phyloP scores from a whole-genome alignment of 2,113 vertebrate species.

The Sula dactylatra region DNA sequence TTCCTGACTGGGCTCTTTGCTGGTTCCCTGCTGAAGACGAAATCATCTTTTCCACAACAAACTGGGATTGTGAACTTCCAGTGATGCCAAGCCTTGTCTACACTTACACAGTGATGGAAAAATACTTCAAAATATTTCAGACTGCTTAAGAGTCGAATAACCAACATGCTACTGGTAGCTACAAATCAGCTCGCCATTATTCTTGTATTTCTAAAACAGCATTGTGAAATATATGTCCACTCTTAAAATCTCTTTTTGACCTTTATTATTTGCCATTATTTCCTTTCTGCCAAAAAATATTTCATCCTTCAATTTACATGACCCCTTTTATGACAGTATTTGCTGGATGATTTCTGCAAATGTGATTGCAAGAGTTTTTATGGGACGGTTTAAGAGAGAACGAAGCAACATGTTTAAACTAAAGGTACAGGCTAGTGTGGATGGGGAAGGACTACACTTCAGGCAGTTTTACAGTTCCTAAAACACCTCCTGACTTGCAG shows the following conservation, averaged over 20 bases:
- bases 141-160: background rate
- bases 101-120: background rate
- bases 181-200: background rate
- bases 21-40: background rate
- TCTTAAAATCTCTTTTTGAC: background rate
- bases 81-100: background rate
- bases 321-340: background rate
- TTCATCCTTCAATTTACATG: background rate
- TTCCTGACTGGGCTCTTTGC: too few relatives aligned
- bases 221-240: background rate
- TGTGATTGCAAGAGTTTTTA: background rate
- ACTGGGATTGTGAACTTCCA: background rate
- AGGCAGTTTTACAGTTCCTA: background rate
- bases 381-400: background rate
- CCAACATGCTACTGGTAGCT: background rate
- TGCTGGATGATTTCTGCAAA: background rate
- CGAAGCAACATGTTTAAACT: background rate
- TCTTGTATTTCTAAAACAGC: background rate
- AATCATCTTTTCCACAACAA: background rate
- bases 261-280: background rate
- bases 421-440: too few relatives aligned
- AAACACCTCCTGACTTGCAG: background rate
- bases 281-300: background rate
- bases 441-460: too few relatives aligned
- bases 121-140: background rate